Conservation (phyloP, 64 coral and sea anemone species). For the Montipora foliosa region DNA sequence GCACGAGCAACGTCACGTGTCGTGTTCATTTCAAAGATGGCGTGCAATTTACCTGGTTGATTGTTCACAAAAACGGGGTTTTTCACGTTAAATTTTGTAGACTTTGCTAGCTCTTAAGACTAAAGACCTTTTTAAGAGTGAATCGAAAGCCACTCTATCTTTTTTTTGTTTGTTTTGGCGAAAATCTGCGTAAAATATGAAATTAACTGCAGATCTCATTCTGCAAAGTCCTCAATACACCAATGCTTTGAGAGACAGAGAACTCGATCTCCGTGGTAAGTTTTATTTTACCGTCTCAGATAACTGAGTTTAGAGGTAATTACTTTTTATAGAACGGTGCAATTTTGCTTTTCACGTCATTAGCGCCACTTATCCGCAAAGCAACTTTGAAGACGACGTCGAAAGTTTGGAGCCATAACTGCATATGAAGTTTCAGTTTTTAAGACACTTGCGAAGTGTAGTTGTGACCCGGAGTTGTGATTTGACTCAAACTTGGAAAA, state of each 20-base stretch:
- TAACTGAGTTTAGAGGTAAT: background rate
- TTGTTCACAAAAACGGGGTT: background rate
- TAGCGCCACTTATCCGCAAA: too few species aligned
- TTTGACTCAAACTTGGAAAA: too few species aligned
- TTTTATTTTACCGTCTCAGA: background rate
- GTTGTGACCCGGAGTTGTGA: too few species aligned
- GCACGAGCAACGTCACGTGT: constrained; percentile 34
- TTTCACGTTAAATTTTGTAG: background rate
- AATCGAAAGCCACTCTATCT: background rate
- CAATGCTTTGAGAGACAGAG: constrained; percentile 97
- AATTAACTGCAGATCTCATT: constrained; percentile 97
- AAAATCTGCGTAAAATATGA: constrained; percentile 51
- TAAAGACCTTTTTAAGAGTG: background rate
- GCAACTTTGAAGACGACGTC: too few species aligned
- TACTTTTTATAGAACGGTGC: too few species aligned
- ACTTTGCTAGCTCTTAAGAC: background rate
- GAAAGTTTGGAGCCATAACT: too few species aligned
- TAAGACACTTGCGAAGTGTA: too few species aligned
- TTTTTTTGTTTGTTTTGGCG: too few species aligned
- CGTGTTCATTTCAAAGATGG: constrained; percentile 25
- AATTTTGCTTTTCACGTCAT: too few species aligned
- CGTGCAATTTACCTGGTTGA: background rate
- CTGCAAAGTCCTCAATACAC: constrained; percentile 95
- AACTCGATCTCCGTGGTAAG: constrained; percentile 96
- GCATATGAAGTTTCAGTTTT: too few species aligned